Evolutionary conservation across 2,888 invertebrate genomes (phyloP).

Genomic region (Phyllotreta striolata): DNA sequence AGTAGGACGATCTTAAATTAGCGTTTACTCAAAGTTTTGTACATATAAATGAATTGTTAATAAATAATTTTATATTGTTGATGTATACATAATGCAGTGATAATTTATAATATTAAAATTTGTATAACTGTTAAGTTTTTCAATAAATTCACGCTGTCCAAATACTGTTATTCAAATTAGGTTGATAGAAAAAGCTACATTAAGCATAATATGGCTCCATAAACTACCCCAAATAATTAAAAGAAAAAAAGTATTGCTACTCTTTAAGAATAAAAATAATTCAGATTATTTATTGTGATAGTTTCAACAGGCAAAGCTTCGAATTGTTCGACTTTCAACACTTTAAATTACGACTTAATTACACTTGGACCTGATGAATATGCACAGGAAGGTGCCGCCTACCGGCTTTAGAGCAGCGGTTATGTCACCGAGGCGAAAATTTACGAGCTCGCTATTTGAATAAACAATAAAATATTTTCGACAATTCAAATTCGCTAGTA

Average conservation of each 20-base stretch:
- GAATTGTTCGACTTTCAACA: not conserved
- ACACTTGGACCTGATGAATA: not conserved
- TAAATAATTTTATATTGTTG: constrained; percentile 25
- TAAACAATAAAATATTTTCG: constrained; percentile 38
- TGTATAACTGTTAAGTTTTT: constrained; percentile 29
- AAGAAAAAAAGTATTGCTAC: too few relatives aligned
- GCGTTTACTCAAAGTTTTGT: constrained; percentile 12
- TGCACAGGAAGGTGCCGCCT: constrained; percentile 13
- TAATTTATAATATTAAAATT: constrained; percentile 27
- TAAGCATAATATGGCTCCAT: too few relatives aligned
- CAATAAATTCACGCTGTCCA: constrained; percentile 23
- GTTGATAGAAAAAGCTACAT: too few relatives aligned
- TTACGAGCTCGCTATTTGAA: constrained; percentile 34
- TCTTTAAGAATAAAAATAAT: too few relatives aligned
- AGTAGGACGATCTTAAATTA: not conserved
- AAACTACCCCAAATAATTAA: too few relatives aligned
- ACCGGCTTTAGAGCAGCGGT: constrained; percentile 24
- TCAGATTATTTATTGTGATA: too few relatives aligned
- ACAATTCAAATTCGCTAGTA: constrained; percentile 38
- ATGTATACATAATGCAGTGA: constrained; percentile 24
- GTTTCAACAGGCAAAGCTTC: not conserved
- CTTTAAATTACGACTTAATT: too few relatives aligned
- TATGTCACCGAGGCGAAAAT: constrained; percentile 26
- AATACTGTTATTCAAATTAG: not conserved
- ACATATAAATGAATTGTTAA: constrained; percentile 19